Percentiles rank a stretch among this genome's conserved stretches.
phyloP scores from a whole-genome alignment of 2,797 vertebrate genomes.

The Apogon talboti region DNA sequence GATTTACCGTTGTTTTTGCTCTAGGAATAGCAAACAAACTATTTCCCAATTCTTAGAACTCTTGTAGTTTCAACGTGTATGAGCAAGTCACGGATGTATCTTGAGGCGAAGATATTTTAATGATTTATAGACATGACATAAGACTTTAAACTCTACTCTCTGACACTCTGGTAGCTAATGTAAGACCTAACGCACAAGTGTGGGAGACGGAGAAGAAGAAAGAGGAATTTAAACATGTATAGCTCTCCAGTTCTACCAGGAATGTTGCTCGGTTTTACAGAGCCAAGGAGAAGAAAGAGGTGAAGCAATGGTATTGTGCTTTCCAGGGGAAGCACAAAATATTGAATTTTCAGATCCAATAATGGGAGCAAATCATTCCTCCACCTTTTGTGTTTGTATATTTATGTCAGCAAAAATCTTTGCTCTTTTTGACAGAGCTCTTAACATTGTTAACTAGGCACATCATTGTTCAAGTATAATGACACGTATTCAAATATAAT shows the following conservation, averaged over 20 bases:
- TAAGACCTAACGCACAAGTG: constrained; percentile 9
- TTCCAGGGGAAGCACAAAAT: constrained; percentile 46
- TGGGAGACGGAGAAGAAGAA: constrained; percentile 3
- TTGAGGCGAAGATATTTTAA: constrained; percentile 59
- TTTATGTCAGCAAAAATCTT: constrained; percentile 49
- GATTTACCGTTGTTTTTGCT: constrained; percentile 36
- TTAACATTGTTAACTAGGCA: constrained; percentile 59
- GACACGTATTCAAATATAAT: constrained; percentile 57
- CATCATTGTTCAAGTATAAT: constrained; percentile 56
- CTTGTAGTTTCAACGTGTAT: constrained; percentile 51
- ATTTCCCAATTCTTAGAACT: constrained; percentile 54
- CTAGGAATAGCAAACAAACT: constrained; percentile 47
- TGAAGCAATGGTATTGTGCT: constrained; percentile 25
- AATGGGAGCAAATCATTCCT: constrained; percentile 51
- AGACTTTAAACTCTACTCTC: constrained; percentile 25
- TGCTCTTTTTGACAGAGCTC: constrained; percentile 44
- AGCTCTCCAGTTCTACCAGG: constrained; percentile 3
- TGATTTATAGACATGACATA: constrained; percentile 62
- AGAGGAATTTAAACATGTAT: constrained; percentile 20
- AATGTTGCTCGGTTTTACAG: constrained; percentile 4
- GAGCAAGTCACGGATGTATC: constrained; percentile 52
- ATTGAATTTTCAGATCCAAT: constrained; percentile 46
- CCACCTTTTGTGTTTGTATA: constrained; percentile 33
- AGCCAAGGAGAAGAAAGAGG: neutral
- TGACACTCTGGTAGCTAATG: constrained; percentile 44